Conservation (phyloP, 1,140 invertebrate species). For the Zaprionus ghesquierei region DNA sequence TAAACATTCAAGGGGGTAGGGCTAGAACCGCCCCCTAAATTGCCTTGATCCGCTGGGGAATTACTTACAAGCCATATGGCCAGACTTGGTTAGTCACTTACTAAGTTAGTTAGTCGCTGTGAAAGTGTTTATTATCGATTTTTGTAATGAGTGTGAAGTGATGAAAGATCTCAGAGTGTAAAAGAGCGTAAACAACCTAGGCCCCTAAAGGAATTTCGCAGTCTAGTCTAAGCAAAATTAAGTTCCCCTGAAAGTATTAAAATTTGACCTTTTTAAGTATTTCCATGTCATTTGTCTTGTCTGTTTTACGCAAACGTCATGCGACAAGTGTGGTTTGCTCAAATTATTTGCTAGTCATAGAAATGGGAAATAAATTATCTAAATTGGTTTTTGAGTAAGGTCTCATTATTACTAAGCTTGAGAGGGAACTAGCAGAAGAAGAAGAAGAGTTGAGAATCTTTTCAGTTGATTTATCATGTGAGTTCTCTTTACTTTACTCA, state of each 20-base stretch:
- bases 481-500: not conserved
- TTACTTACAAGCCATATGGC: conserved; percentile 11
- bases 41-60: conserved; percentile 6
- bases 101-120: conserved; percentile 22
- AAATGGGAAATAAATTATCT: not conserved
- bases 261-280: not conserved
- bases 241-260: not conserved
- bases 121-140: not conserved
- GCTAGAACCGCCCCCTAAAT: not conserved
- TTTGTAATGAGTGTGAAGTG: not conserved
- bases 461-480: not conserved
- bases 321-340: not conserved
- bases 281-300: not conserved
- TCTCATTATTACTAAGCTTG: not conserved
- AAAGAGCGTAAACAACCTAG: not conserved
- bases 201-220: not conserved
- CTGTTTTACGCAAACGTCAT: not conserved
- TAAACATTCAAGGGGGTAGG: conserved; percentile 10
- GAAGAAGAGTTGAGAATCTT: not conserved
- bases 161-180: not conserved
- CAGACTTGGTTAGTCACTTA: not conserved
- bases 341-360: not conserved
- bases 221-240: not conserved
- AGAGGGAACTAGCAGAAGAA: not conserved
- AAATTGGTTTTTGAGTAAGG: not conserved